Conservation (phyloP, 2,113 vertebrate species). For the Pampusana beccarii region DNA sequence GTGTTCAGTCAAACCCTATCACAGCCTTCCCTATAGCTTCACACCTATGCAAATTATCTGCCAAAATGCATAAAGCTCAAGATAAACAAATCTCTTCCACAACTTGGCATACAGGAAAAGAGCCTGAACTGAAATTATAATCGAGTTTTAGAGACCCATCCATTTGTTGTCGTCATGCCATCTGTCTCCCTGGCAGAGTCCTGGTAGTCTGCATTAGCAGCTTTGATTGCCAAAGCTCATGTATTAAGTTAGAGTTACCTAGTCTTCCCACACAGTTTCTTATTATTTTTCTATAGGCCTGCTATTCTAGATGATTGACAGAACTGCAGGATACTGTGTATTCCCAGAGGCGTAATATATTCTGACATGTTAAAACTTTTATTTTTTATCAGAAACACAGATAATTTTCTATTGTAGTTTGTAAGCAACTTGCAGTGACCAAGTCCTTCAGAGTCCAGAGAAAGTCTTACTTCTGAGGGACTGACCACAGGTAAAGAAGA, state of each 20-base stretch:
- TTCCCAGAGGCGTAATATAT: background rate
- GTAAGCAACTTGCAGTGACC: background rate
- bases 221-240: constrained; percentile 34
- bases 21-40: constrained; percentile 23
- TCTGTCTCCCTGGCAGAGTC: constrained; percentile 61
- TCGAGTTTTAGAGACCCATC: constrained; percentile 63
- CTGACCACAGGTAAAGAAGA: background rate
- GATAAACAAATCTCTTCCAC: constrained; percentile 55
- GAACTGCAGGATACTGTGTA: background rate
- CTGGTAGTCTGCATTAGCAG: constrained; percentile 47
- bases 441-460: background rate
- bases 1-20: background rate
- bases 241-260: constrained; percentile 52
- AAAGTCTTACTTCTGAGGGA: background rate
- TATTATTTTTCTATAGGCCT: constrained; percentile 9
- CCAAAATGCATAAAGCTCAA: constrained; percentile 44
- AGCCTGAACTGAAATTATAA: constrained; percentile 49
- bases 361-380: background rate
- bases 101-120: constrained; percentile 16
- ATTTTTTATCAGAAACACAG: background rate
- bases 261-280: constrained; percentile 7
- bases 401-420: background rate
- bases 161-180: constrained; percentile 58
- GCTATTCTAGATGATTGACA: constrained; percentile 20
- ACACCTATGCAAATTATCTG: constrained; percentile 31